These are phyloP conservation scores for Gallirallus australis DNA, from an alignment of 2,797 vertebrate genomes.

Conservation along the genomic window DNA sequence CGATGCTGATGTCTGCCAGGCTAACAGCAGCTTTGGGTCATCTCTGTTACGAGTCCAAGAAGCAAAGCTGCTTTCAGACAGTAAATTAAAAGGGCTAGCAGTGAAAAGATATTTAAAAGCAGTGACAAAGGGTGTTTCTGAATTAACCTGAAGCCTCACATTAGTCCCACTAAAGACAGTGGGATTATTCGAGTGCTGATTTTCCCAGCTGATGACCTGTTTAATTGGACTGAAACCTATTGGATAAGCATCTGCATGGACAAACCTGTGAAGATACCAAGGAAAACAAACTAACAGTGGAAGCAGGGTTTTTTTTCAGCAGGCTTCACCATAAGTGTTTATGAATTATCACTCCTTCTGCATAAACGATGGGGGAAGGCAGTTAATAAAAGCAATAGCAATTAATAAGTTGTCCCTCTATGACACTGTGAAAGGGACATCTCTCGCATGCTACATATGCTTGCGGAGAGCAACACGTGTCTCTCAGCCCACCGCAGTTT, in stretches of 20 bases:
- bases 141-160: background rate
- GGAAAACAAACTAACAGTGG: background rate
- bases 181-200: constrained; percentile 16
- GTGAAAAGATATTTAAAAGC: background rate
- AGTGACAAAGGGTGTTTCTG: background rate
- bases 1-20: background rate
- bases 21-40: background rate
- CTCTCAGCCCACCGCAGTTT: accelerated
- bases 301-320: background rate
- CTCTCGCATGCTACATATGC: accelerated
- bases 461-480: background rate
- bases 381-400: background rate
- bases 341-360: background rate
- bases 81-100: background rate
- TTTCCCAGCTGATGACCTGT: constrained; percentile 13
- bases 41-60: background rate
- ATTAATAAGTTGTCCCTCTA: background rate
- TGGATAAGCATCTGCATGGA: background rate
- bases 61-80: background rate
- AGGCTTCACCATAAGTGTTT: background rate
- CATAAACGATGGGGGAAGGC: background rate
- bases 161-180: background rate
- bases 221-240: background rate
- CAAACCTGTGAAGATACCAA: background rate
- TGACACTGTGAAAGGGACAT: no score